phyloP scores from a whole-genome alignment of 2,797 vertebrate species.

The Hybognathus amarus region DNA sequence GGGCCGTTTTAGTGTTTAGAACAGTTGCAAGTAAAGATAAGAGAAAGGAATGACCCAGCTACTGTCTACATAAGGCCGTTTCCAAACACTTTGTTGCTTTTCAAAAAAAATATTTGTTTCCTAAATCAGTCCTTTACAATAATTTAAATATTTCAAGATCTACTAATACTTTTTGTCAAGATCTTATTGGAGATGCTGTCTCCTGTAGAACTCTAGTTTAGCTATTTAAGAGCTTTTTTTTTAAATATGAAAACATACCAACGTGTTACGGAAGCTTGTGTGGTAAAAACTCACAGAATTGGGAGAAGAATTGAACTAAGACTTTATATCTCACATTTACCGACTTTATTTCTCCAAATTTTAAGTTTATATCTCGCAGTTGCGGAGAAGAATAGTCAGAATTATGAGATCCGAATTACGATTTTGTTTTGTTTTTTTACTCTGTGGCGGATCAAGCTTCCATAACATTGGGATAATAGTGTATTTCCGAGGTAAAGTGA shows the following conservation, averaged over 20 bases:
- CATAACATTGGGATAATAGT: not conserved
- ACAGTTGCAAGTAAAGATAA: not conserved
- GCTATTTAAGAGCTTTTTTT: not conserved
- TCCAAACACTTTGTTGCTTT: constrained; percentile 13
- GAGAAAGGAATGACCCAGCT: not conserved
- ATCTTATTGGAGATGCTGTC: too few species aligned
- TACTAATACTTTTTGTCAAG: not conserved
- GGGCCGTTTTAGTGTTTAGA: not conserved
- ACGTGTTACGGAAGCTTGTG: not conserved
- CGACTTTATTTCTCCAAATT: not conserved
- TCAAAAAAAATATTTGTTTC: not conserved
- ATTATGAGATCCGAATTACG: not conserved
- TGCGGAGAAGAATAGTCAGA: not conserved
- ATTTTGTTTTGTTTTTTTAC: not conserved
- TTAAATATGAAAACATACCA: not conserved
- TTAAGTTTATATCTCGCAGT: not conserved
- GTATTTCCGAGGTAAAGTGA: constrained; percentile 58
- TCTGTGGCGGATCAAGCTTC: not conserved
- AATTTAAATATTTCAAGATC: not conserved
- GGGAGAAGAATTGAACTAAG: too few species aligned
- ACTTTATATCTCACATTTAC: too few species aligned
- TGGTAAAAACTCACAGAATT: too few species aligned
- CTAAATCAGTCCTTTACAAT: not conserved
- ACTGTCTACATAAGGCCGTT: not conserved
- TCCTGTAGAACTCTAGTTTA: not conserved